Base-by-base conservation (phyloP, 2,797 vertebrate species). In the Kryptopterus vitreolus region DNA sequence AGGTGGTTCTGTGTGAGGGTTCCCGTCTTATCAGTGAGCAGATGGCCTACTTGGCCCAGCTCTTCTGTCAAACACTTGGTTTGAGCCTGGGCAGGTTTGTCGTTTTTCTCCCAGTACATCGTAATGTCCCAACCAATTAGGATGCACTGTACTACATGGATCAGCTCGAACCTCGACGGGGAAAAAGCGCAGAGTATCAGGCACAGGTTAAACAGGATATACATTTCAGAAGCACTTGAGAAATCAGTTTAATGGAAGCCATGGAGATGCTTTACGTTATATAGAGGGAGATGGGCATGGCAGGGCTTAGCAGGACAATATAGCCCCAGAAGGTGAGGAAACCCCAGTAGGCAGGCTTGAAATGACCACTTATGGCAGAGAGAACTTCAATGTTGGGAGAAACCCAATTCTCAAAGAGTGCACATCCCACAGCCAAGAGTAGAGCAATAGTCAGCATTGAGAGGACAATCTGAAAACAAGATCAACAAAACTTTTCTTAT, bases 1-100 rank as follows among this genome's bases (percentile, higher is more conserved):
- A 99, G 94, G 26, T 89, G 46, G 83, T 99, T 99, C 89, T 97
- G 96, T 0, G 98, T 99, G 58, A 99, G 91, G 0, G 97, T 99
- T 74, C 98, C 97, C 0, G 97, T 99, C 92, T 99, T 99, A 92
- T 99, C 98, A 0, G 95, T 98, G 88, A 99, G 95, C 85, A 99
- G 78, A 68, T 95, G 96, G 26, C 94, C 92, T 53, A 99, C 92
- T 91, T 98, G 98, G 69, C 98, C 97, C 0, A 99, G 92, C 85
- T 96, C 95, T 86, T 98, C 96, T 0, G 83, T 96, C 70, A 99
- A 93, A 61, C 94, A 95, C 58, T 95, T 96, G 83, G 92, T 96
- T 16, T 94, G 94, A 76, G 95, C 96, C 57, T 94, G 88, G 8
- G 97, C 96, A 0, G 94, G 94, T 0, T 69, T 84, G 85, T 95